Percentiles rank a stretch among this genome's conserved stretches.
These are phyloP conservation scores for Desmophyllum pertusum DNA, from an alignment of 92 coral and sea anemone species.

Conservation along the genomic window DNA sequence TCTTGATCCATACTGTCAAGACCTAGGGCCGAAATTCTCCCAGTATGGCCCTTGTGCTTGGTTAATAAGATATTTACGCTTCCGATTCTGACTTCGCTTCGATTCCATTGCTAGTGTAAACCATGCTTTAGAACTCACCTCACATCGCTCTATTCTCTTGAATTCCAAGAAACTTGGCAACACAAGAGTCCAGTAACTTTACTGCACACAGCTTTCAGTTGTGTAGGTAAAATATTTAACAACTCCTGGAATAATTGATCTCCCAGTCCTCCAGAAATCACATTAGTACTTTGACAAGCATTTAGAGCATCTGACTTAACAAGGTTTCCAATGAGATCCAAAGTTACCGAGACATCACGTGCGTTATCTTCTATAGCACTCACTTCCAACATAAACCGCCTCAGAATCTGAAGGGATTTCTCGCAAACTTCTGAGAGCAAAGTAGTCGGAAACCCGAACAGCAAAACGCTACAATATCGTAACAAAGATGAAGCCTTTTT, in stretches of 20 bases:
- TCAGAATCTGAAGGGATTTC: slow-evolving; percentile 50
- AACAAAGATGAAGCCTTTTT: slow-evolving; percentile 55
- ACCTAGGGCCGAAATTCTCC: too few relatives aligned
- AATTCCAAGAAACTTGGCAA: slow-evolving; percentile 70
- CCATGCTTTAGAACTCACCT: too few relatives aligned
- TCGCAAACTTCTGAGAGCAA: slow-evolving; percentile 48
- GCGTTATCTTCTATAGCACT: slow-evolving; percentile 1
- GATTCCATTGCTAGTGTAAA: too few relatives aligned
- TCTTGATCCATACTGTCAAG: too few relatives aligned
- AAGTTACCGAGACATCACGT: slow-evolving; percentile 61
- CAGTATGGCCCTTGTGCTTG: too few relatives aligned
- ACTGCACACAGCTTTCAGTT: slow-evolving; percentile 64
- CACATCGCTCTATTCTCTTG: slow-evolving; percentile 36
- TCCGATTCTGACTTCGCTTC: too few relatives aligned
- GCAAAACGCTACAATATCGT: slow-evolving; percentile 70
- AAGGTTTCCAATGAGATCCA: slow-evolving; percentile 82
- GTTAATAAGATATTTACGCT: too few relatives aligned
- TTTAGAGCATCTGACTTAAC: slow-evolving; percentile 38
- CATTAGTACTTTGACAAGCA: background rate
- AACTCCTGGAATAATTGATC: slow-evolving; percentile 64
- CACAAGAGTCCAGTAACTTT: slow-evolving; percentile 74
- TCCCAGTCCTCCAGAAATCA: slow-evolving; percentile 54
- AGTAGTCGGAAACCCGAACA: slow-evolving; percentile 47
- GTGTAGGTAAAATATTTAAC: slow-evolving; percentile 61
- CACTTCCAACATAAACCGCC: slow-evolving; percentile 38